Percentiles rank a stretch among this genome's conserved stretches.
phyloP scores from a whole-genome alignment of 2,888 invertebrate genomes.

The Drosophila borealis region DNA sequence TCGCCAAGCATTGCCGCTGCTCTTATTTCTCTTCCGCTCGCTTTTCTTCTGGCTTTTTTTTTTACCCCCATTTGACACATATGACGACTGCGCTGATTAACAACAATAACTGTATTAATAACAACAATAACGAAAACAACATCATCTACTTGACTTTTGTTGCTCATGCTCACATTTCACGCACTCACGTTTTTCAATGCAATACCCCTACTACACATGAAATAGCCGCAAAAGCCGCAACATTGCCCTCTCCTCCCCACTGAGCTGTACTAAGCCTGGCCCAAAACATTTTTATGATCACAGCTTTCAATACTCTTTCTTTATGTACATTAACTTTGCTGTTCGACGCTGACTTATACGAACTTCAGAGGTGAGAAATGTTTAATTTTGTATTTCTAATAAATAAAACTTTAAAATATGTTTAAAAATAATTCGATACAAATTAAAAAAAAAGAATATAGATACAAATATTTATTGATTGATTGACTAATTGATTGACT shows the following conservation, averaged over 20 bases:
- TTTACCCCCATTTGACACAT: slow-evolving; percentile 27
- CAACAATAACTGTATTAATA: slow-evolving; percentile 48
- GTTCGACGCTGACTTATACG: no score
- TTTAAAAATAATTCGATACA: no score
- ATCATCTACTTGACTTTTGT: slow-evolving; percentile 23
- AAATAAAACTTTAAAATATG: no score
- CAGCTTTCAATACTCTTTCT: slow-evolving; percentile 6
- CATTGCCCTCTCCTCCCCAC: neutral
- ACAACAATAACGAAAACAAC: slow-evolving; percentile 34
- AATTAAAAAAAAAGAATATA: no score
- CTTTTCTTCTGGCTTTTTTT: slow-evolving; percentile 2
- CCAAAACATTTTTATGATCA: slow-evolving; percentile 52
- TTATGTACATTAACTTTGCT: neutral
- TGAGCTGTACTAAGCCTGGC: neutral
- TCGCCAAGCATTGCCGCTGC: neutral
- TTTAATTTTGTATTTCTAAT: no score
- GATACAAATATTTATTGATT: no score
- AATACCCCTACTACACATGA: slow-evolving; percentile 44
- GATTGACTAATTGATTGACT: no score
- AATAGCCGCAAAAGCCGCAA: slow-evolving; percentile 41
- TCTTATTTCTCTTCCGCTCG: neutral
- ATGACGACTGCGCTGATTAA: slow-evolving; percentile 47
- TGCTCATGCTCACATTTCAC: slow-evolving; percentile 61
- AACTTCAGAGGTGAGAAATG: no score
- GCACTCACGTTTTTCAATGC: slow-evolving; percentile 78